phyloP scores from a whole-genome alignment of 2,888 invertebrate genomes.

The Aspidapion aeneum region DNA sequence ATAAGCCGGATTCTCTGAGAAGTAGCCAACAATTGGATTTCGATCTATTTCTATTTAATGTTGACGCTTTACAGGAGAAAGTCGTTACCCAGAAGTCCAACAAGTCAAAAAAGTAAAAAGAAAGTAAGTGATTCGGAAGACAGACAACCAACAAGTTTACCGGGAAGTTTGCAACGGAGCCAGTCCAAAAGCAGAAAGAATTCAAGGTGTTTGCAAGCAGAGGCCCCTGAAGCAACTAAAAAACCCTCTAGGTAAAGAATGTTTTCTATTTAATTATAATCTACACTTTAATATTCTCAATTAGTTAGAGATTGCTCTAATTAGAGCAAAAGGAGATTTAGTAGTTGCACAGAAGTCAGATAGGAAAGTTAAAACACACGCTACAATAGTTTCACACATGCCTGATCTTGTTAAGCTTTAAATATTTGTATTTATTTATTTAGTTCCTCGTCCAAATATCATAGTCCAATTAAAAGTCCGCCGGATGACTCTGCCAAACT shows the following conservation, averaged over 20 bases:
- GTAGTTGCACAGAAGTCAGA: too few species aligned
- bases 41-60: too few species aligned
- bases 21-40: too few species aligned
- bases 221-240: conserved; percentile 21
- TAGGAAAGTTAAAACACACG: too few species aligned
- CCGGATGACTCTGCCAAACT: conserved; percentile 41
- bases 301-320: too few species aligned
- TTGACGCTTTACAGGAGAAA: conserved; percentile 54
- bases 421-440: conserved; percentile 6
- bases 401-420: too few species aligned
- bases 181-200: conserved; percentile 51
- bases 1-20: too few species aligned
- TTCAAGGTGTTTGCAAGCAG: conserved; percentile 46
- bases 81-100: conserved; percentile 59
- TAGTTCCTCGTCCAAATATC: conserved; percentile 44
- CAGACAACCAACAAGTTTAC: conserved; percentile 44
- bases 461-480: conserved; percentile 36
- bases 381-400: too few species aligned
- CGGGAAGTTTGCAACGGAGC: conserved; percentile 58
- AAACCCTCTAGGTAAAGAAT: conserved; percentile 18
- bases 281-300: too few species aligned
- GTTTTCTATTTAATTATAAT: not conserved
- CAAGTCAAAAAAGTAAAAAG: conserved; percentile 44
- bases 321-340: too few species aligned
- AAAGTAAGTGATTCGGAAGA: conserved; percentile 35